A percentile compares a stretch with the other conserved stretches of the same genome.
Conservation (phyloP, 2,113 vertebrate species). For the Phainopepla nitens region DNA sequence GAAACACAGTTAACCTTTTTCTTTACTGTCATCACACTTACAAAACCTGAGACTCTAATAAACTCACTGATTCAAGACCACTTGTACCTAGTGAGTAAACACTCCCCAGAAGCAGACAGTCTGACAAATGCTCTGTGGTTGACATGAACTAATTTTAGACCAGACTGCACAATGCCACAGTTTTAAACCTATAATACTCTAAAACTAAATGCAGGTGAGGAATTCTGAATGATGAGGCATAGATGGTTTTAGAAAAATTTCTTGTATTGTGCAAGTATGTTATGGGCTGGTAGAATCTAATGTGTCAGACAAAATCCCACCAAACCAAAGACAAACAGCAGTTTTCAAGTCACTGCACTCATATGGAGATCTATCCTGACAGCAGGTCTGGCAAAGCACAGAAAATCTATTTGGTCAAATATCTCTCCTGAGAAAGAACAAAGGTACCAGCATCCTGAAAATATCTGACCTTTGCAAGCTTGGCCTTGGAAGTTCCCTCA, state of each 20-base stretch:
- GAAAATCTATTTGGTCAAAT: neutral
- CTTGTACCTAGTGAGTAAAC: neutral
- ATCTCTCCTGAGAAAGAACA: neutral
- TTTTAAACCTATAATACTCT: neutral
- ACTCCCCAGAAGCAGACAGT: neutral
- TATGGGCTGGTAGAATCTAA: neutral
- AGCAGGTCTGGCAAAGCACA: neutral
- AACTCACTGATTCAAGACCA: neutral
- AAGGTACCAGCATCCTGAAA: neutral
- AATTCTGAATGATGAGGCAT: neutral
- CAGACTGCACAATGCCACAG: neutral
- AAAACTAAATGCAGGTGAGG: neutral
- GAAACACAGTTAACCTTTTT: neutral
- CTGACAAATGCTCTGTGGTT: neutral
- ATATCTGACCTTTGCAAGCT: neutral
- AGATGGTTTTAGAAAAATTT: neutral
- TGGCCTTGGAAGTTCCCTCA: neutral
- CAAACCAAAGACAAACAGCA: neutral
- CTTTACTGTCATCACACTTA: neutral
- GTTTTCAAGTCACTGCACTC: neutral
- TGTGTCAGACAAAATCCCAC: neutral
- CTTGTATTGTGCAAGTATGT: neutral
- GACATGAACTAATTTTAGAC: neutral
- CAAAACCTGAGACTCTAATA: neutral
- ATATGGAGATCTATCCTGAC: neutral